These are phyloP conservation scores for Drosophila anomalata DNA, from an alignment of 2,888 invertebrate species.

Conservation along the genomic window DNA sequence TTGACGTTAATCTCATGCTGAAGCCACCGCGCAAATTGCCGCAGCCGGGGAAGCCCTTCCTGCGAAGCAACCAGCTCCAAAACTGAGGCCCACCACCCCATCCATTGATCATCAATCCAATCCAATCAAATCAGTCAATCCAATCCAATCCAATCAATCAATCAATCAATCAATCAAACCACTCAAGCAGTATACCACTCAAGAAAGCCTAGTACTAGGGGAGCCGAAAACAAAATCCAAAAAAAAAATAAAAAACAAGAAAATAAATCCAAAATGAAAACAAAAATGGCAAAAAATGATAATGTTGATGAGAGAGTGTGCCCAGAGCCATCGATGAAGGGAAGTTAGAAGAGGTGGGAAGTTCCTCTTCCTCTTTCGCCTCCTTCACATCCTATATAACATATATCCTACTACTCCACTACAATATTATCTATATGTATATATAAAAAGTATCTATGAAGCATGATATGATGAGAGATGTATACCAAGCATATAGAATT, in stretches of 20 bases:
- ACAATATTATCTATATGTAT: not conserved
- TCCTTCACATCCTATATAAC: not conserved
- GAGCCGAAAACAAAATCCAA: too few species aligned
- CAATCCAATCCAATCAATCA: not conserved
- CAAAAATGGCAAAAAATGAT: too few species aligned
- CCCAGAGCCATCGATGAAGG: too few species aligned
- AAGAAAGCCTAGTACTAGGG: too few species aligned
- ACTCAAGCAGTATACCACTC: too few species aligned
- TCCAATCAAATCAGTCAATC: not conserved
- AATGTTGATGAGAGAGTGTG: too few species aligned
- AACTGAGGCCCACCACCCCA: not conserved
- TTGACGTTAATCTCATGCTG: slow-evolving; percentile 19
- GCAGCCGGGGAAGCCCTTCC: slow-evolving; percentile 9
- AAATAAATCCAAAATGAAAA: too few species aligned
- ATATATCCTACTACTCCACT: too few species aligned
- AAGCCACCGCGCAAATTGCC: slow-evolving; percentile 5
- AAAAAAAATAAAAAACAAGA: too few species aligned
- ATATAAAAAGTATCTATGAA: not conserved
- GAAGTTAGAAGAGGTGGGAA: too few species aligned
- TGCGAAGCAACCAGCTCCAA: slow-evolving; percentile 9
- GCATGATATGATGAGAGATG: not conserved
- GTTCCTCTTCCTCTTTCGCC: too few species aligned
- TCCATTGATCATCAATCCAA: slow-evolving; percentile 1
- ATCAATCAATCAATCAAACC: not conserved
- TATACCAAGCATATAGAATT: not conserved